phyloP scores from a whole-genome alignment of 2,888 invertebrate species.

The Amiota mariae region DNA sequence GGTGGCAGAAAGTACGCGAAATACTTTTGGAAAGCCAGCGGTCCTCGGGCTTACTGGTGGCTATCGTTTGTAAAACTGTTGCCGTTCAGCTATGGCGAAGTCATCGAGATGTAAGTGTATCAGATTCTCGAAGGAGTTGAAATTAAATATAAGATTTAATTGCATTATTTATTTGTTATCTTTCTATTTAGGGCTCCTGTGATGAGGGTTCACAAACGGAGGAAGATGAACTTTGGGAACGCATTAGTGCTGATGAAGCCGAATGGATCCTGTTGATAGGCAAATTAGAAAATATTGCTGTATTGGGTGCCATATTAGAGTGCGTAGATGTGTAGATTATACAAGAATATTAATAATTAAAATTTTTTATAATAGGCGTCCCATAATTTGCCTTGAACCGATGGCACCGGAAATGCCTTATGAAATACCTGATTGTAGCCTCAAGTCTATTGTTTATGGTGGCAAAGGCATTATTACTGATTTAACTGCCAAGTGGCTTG shows the following conservation, averaged over 20 bases:
- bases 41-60: constrained; percentile 86
- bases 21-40: constrained; percentile 82
- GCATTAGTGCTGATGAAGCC: constrained; percentile 87
- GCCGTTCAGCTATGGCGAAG: constrained; percentile 72
- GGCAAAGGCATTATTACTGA: constrained; percentile 91
- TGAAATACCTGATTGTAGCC: constrained; percentile 78
- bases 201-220: constrained; percentile 70
- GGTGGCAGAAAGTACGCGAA: constrained; percentile 88
- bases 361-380: constrained; percentile 53
- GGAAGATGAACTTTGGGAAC: constrained; percentile 84
- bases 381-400: constrained; percentile 57
- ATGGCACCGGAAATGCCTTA: constrained; percentile 76
- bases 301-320: constrained; percentile 79
- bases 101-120: constrained; percentile 61
- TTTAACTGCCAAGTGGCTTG: constrained; percentile 89
- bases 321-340: constrained; percentile 72
- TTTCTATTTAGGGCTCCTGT: constrained; percentile 60
- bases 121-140: too few species aligned
- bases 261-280: constrained; percentile 90
- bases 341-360: not conserved
- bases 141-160: too few species aligned
- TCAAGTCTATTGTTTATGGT: constrained; percentile 79
- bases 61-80: constrained; percentile 87
- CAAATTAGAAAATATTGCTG: constrained; percentile 90
- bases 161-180: too few species aligned